These are phyloP conservation scores for Trypoxylus dichotomus DNA, from an alignment of 1,140 invertebrate species.

Conservation along the genomic window DNA sequence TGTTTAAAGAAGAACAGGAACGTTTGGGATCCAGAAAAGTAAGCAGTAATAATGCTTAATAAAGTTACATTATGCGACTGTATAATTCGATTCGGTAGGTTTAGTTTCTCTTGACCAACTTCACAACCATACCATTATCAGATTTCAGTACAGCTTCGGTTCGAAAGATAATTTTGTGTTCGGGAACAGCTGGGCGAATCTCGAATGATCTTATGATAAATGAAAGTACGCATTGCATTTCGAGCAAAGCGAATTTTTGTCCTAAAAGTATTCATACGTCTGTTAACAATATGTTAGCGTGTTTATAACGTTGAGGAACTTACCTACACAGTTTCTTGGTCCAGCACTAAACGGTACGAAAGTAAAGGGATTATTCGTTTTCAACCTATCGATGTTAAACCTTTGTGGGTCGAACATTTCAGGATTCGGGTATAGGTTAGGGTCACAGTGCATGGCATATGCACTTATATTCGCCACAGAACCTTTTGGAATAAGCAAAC, in stretches of 20 bases:
- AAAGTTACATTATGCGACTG: too few relatives aligned
- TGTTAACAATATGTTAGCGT: neutral
- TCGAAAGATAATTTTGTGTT: conserved; percentile 4
- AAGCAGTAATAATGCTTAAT: too few relatives aligned
- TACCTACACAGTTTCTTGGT: conserved; percentile 23
- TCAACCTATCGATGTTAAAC: neutral
- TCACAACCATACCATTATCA: conserved; percentile 12
- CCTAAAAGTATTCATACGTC: neutral
- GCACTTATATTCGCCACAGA: conserved; percentile 50
- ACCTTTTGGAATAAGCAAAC: conserved; percentile 27
- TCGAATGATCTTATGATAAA: conserved; percentile 12
- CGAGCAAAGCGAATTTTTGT: conserved; percentile 12
- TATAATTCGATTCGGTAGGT: too few relatives aligned
- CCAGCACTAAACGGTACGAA: conserved; percentile 28
- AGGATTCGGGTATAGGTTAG: conserved; percentile 63
- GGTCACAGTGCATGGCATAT: conserved; percentile 61
- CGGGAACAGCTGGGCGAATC: neutral
- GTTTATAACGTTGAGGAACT: neutral
- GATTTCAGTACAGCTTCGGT: conserved; percentile 16
- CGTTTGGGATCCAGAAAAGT: too few relatives aligned
- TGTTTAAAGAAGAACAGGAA: too few relatives aligned
- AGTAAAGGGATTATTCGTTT: conserved; percentile 9
- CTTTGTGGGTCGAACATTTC: conserved; percentile 68
- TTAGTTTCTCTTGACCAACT: neutral
- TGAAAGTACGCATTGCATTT: conserved; percentile 6